A percentile compares a stretch with the other conserved stretches of the same genome.
Conservation (phyloP, 2,797 vertebrate genomes). For the Sphaeramia orbicularis region DNA sequence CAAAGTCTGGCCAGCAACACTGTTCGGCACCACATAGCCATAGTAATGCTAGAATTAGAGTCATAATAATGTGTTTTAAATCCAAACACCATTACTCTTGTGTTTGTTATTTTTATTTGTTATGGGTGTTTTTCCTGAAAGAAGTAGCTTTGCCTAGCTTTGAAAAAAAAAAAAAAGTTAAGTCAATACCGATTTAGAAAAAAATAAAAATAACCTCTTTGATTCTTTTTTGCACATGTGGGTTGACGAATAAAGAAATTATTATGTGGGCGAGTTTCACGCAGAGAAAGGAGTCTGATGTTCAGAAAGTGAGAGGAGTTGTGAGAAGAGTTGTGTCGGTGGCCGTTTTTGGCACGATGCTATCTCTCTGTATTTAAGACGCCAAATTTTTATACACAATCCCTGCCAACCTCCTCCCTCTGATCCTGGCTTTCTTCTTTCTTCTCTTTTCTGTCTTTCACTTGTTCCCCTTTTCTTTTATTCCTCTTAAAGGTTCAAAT, state of each 20-base stretch:
- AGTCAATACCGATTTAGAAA: slow-evolving; percentile 30
- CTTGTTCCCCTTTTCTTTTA: slow-evolving; percentile 80
- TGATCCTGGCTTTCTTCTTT: slow-evolving; percentile 80
- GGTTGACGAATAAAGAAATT: slow-evolving; percentile 59
- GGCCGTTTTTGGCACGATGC: slow-evolving; percentile 81
- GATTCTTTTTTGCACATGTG: slow-evolving; percentile 59
- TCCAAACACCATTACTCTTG: slow-evolving; percentile 25
- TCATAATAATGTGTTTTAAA: slow-evolving; percentile 40
- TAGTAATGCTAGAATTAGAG: slow-evolving; percentile 44
- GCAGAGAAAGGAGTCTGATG: slow-evolving; percentile 56
- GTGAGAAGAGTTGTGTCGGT: slow-evolving; percentile 74
- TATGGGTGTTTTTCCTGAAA: slow-evolving; percentile 2
- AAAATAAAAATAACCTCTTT: slow-evolving; percentile 35
- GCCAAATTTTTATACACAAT: slow-evolving; percentile 85
- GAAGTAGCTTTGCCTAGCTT: slow-evolving; percentile 16
- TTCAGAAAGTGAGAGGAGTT: slow-evolving; percentile 73
- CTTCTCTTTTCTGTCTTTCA: slow-evolving; percentile 72
- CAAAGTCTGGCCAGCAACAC: slow-evolving; percentile 60
- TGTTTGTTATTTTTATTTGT: slow-evolving; percentile 33
- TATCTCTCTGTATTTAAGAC: slow-evolving; percentile 80
- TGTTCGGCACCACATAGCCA: slow-evolving; percentile 50
- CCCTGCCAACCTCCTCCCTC: slow-evolving; percentile 82
- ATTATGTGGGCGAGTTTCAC: slow-evolving; percentile 66
- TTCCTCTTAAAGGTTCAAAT: slow-evolving; percentile 81
- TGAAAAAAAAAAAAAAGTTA: slow-evolving; percentile 31